phyloP scores from a whole-genome alignment of 2,888 invertebrate species.

The Brachynemurus nebulosus region DNA sequence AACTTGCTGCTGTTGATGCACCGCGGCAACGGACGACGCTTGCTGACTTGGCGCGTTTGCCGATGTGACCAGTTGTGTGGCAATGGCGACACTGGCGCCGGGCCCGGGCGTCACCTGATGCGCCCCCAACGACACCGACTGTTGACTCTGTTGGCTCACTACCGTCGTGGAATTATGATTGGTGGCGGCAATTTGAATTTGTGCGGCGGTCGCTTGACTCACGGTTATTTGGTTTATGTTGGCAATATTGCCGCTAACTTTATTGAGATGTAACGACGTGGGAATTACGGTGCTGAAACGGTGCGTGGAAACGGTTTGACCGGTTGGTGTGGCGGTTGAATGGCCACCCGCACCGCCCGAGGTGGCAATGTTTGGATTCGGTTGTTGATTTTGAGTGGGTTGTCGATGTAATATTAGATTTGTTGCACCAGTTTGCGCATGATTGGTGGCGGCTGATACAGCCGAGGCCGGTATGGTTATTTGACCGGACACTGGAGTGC shows the following conservation, averaged over 20 bases:
- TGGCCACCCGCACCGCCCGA: background rate
- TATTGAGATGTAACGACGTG: conserved; percentile 6
- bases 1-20: background rate
- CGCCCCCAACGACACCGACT: conserved; percentile 3
- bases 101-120: background rate
- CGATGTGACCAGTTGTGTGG: background rate
- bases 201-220: background rate
- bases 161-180: background rate
- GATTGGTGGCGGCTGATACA: background rate
- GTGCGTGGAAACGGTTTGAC: background rate
- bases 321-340: background rate
- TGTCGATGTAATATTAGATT: conserved; percentile 7
- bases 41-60: background rate
- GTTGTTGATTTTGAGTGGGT: background rate
- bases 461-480: conserved; percentile 6
- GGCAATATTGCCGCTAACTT: conserved; percentile 1
- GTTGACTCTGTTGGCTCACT: background rate
- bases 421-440: conserved; percentile 1
- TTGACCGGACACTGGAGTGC: conserved; percentile 4
- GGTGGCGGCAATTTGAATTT: conserved; percentile 1
- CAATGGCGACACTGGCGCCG: conserved; percentile 2
- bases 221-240: conserved; percentile 7
- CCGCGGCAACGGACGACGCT: background rate
- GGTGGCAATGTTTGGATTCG: background rate
- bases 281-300: conserved; percentile 4